phyloP scores from a whole-genome alignment of 1,140 invertebrate species.

The Sesamia nonagrioides region DNA sequence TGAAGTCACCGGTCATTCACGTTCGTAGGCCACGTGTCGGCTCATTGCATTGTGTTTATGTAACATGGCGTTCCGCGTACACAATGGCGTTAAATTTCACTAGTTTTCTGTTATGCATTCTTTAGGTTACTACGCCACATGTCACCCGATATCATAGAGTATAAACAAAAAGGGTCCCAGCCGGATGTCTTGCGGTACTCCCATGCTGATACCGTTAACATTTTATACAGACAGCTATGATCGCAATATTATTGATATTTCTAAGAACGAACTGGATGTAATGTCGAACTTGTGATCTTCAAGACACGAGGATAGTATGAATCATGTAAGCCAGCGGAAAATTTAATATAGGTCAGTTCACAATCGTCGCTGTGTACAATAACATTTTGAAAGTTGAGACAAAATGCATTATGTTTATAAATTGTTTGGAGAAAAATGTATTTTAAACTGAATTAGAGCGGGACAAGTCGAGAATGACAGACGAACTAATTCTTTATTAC shows the following conservation, averaged over 20 bases:
- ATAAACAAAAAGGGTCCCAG: constrained; percentile 63
- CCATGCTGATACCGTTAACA: constrained; percentile 55
- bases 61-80: constrained; percentile 54
- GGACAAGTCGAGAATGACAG: neutral
- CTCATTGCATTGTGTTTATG: constrained; percentile 36
- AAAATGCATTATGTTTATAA: constrained; percentile 22
- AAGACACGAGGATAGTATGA: constrained; percentile 58
- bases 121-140: constrained; percentile 47
- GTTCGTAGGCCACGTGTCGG: constrained; percentile 56
- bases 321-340: constrained; percentile 50
- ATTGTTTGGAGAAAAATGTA: constrained; percentile 7
- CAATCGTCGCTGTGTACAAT: constrained; percentile 13
- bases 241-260: constrained; percentile 40
- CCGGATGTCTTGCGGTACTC: constrained; percentile 67
- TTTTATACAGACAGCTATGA: constrained; percentile 52
- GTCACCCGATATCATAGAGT: constrained; percentile 22
- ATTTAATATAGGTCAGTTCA: constrained; percentile 43
- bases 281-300: constrained; percentile 12
- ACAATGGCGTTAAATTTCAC: constrained; percentile 71
- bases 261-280: constrained; percentile 42
- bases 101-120: constrained; percentile 65
- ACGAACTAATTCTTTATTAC: neutral
- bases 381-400: constrained; percentile 27
- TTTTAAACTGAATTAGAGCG: constrained; percentile 14
- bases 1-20: constrained; percentile 51